phyloP scores from a whole-genome alignment of 2,113 vertebrate genomes.

The Scartelaos histophorus region DNA sequence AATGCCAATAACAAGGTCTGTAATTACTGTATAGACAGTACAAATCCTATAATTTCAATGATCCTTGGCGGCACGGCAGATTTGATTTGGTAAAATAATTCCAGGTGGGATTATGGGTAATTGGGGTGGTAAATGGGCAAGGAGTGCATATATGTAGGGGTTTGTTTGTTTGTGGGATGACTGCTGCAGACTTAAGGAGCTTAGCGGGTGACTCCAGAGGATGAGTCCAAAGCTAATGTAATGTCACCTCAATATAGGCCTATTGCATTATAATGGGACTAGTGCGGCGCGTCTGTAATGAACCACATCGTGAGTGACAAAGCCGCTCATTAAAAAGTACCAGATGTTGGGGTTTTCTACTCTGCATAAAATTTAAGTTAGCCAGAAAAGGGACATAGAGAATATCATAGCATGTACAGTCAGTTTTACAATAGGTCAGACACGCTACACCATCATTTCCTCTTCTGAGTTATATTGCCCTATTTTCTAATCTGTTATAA shows the following conservation, averaged over 20 bases:
- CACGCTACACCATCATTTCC: too few relatives aligned
- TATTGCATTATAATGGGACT: constrained; percentile 41
- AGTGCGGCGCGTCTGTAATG: constrained; percentile 12
- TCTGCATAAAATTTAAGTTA: constrained; percentile 11
- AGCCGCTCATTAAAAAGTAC: constrained; percentile 17
- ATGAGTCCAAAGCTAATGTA: constrained; percentile 25
- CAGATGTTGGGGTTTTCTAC: background rate
- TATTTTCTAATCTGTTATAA: too few relatives aligned
- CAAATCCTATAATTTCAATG: background rate
- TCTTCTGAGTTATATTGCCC: too few relatives aligned
- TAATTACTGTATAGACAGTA: background rate
- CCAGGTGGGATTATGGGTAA: constrained; percentile 50
- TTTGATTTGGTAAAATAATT: constrained; percentile 27
- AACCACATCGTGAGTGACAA: constrained; percentile 36
- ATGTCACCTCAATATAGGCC: constrained; percentile 25
- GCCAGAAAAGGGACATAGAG: background rate
- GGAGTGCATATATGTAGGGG: constrained; percentile 14
- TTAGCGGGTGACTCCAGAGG: constrained; percentile 37
- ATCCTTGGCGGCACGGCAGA: background rate
- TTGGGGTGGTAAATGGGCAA: constrained; percentile 13
- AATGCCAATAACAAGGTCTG: constrained; percentile 7
- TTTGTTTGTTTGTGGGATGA: constrained; percentile 18
- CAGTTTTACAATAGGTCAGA: background rate
- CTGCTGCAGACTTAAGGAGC: constrained; percentile 52
- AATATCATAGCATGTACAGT: background rate